Base-by-base conservation (phyloP, 2,888 invertebrate species). In the Netelia fuscicornis region DNA sequence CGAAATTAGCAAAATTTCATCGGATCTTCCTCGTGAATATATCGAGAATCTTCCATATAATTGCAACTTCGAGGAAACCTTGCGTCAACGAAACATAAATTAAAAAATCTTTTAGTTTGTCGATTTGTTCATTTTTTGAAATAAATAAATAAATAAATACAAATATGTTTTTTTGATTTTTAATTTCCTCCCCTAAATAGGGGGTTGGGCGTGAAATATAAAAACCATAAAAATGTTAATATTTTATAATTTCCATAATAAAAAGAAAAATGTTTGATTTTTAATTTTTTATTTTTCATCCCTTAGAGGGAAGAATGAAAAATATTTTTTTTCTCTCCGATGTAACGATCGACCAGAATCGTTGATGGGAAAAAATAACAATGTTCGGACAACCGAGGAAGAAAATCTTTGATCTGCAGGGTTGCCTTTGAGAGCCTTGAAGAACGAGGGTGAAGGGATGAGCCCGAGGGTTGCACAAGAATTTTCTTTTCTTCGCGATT, bases 361-460 rank as follows among this genome's bases (percentile, higher is more conserved):
- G 37, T 8, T 37, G 37, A 37, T 37, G 37, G 8, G 6, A 6
- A 37, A 37, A 37, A 37, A 37, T 37, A 37, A 37, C 37, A 37
- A 37, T 37, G 37, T 37, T 37, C 37, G 37, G 37, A 37, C 37
- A 37, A 37, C 8, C 58, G 20, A 58, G 58, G 9, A 58, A 9
- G 58, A 58, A 58, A 58, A 58, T 58, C 20, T 58, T 58, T 58
- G 58, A 58, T 20, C 58, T 58, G 52, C 25, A 25, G 52, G 54
- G 25, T 52, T 52, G 11, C 37, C 17, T 58, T 37, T 54, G n/a
- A 71, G 17, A 5, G 54, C 6, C 6, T 56, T 42, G 23, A 37
- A 56, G 17, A 71, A 56, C 17, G 71, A 52, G 23, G 23, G 23
- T 9, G 58, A 20, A 58, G 13, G 42, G 71, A 71, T 56, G 56